These are phyloP conservation scores for Chondrosia reniformis DNA, from an alignment of 37 sponge, comb jelly and placozoan genomes.

Conservation along the genomic window DNA sequence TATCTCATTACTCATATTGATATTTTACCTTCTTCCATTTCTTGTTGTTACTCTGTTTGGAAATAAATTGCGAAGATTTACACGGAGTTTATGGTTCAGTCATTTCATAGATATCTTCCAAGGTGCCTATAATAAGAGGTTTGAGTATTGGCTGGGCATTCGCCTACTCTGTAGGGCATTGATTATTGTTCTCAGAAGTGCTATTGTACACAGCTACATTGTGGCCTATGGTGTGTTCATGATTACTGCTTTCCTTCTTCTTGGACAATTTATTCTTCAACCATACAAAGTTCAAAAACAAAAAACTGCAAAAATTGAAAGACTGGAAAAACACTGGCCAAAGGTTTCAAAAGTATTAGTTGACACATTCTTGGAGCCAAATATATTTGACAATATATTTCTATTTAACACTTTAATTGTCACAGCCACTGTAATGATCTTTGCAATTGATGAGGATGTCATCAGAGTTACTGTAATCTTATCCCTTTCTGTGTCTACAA, in stretches of 20 bases:
- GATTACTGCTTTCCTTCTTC: background rate
- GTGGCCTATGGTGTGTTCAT: background rate
- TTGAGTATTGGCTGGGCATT: background rate
- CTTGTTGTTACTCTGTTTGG: background rate
- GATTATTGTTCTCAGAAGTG: background rate
- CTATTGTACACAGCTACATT: background rate
- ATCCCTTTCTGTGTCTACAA: too few relatives aligned
- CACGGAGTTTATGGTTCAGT: background rate
- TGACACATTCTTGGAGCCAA: background rate
- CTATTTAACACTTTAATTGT: background rate
- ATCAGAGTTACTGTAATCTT: too few relatives aligned
- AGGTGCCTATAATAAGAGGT: background rate
- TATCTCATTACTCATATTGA: background rate
- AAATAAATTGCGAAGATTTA: background rate
- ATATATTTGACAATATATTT: background rate
- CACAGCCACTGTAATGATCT: background rate
- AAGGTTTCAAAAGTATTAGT: background rate
- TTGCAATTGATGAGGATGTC: too few relatives aligned
- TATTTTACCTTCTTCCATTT: background rate
- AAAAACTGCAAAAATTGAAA: background rate
- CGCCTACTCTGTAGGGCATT: background rate
- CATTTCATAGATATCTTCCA: background rate
- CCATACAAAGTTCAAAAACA: background rate
- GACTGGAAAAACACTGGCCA: background rate
- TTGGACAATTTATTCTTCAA: background rate